These are phyloP conservation scores for Phlogophora meticulosa DNA, from an alignment of 2,888 invertebrate genomes.

Conservation along the genomic window DNA sequence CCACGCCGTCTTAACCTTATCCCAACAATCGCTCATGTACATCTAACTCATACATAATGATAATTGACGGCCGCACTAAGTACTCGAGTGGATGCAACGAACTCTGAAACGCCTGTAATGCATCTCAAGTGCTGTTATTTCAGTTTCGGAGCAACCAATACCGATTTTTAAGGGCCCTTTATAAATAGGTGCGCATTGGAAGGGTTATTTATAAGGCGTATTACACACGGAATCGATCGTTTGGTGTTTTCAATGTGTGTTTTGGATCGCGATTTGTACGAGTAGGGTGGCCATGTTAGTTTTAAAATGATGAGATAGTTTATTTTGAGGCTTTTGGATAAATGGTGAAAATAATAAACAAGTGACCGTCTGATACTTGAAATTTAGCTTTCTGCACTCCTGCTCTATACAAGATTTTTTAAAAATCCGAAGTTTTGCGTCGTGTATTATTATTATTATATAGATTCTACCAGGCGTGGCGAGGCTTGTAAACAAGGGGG, in stretches of 20 bases:
- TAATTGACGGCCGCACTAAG: slow-evolving; percentile 44
- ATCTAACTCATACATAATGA: slow-evolving; percentile 45
- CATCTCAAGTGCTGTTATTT: slow-evolving; percentile 65
- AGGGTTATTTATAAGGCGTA: slow-evolving; percentile 61
- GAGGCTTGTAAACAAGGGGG: too few species aligned
- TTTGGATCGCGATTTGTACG: slow-evolving; percentile 15
- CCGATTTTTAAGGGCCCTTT: slow-evolving; percentile 51
- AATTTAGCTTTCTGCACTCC: too few species aligned
- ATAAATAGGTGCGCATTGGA: slow-evolving; percentile 60
- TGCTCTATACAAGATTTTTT: too few species aligned
- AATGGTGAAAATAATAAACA: too few species aligned
- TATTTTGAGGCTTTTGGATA: too few species aligned
- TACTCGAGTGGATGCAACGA: slow-evolving; percentile 64
- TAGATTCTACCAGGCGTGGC: too few species aligned
- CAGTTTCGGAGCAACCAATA: slow-evolving; percentile 47
- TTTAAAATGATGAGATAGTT: too few species aligned
- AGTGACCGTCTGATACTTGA: too few species aligned
- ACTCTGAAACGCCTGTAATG: slow-evolving; percentile 60
- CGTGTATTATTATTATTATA: too few species aligned
- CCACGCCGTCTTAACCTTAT: slow-evolving; percentile 24
- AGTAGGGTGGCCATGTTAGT: background rate
- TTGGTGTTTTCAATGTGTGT: slow-evolving; percentile 11
- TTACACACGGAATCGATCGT: slow-evolving; percentile 34
- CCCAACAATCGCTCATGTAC: slow-evolving; percentile 32
- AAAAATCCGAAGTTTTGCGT: too few species aligned